Evolutionary conservation across 2,797 vertebrate genomes (phyloP).

Genomic region (Sebastes oblongus): DNA sequence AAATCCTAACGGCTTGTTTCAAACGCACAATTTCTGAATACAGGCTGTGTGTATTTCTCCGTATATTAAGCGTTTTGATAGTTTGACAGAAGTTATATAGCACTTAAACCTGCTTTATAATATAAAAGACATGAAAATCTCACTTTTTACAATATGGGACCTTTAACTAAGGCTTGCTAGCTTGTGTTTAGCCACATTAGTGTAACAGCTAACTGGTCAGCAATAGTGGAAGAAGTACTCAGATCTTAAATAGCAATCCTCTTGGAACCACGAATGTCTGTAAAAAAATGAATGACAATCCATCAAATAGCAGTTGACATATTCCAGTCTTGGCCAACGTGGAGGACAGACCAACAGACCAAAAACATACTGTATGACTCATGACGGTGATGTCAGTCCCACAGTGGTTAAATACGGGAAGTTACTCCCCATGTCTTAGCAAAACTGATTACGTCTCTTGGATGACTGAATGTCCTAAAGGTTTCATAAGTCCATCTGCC

Average conservation of each 20-base stretch:
- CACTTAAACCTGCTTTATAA: too few relatives aligned
- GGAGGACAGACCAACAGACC: background rate
- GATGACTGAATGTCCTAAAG: background rate
- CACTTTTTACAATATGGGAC: too few relatives aligned
- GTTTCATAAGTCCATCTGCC: slow-evolving; percentile 2
- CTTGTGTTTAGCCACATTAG: background rate
- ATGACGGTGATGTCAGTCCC: background rate
- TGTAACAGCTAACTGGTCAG: background rate
- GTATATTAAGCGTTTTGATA: too few relatives aligned
- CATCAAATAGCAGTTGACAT: too few relatives aligned
- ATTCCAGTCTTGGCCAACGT: background rate
- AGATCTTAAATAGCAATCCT: background rate
- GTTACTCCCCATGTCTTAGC: background rate
- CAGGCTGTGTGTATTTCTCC: too few relatives aligned
- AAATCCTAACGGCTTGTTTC: too few relatives aligned
- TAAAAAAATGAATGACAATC: background rate
- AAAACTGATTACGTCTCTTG: background rate
- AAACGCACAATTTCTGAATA: too few relatives aligned
- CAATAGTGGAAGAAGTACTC: background rate
- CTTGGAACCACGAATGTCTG: background rate
- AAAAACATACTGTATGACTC: background rate
- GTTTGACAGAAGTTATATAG: too few relatives aligned
- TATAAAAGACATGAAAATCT: too few relatives aligned
- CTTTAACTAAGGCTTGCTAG: too few relatives aligned
- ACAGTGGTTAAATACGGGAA: background rate